phyloP scores from a whole-genome alignment of 2,888 invertebrate genomes.

The Drosophila fungiperda region DNA sequence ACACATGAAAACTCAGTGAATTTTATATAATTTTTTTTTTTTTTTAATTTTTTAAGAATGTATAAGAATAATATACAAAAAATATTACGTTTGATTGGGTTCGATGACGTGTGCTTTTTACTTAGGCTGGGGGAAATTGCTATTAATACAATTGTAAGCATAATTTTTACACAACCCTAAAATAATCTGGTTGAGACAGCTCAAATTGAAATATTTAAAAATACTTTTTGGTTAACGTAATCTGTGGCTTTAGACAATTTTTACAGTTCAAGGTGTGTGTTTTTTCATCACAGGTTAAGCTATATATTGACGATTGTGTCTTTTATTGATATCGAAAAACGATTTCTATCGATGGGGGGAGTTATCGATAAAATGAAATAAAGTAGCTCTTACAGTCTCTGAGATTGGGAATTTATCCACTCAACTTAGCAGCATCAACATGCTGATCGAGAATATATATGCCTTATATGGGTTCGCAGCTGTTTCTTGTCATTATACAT shows the following conservation, averaged over 20 bases:
- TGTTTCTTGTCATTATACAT: not conserved
- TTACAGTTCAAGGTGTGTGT: not conserved
- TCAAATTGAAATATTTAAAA: not conserved
- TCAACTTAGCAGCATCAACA: not conserved
- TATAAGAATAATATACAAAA: too few relatives aligned
- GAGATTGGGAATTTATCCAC: not conserved
- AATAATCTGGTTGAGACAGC: not conserved
- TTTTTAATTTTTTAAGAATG: too few relatives aligned
- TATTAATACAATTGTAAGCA: not conserved
- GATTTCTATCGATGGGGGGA: not conserved
- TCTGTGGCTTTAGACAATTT: not conserved
- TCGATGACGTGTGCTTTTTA: too few relatives aligned
- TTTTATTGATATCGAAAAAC: not conserved
- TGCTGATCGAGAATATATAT: not conserved
- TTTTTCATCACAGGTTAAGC: not conserved
- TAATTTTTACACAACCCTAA: not conserved
- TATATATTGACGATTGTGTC: not conserved
- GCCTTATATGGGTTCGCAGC: not conserved
- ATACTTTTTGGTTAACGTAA: not conserved
- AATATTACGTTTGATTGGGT: too few relatives aligned
- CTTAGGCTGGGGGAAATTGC: not conserved
- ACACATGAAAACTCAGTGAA: too few relatives aligned
- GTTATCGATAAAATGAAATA: not conserved
- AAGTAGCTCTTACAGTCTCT: not conserved
- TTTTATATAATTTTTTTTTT: too few relatives aligned